Percentiles rank a stretch among this genome's conserved stretches.
Conservation (phyloP, 2,888 invertebrate species). For the Eumerus sabulonum region DNA sequence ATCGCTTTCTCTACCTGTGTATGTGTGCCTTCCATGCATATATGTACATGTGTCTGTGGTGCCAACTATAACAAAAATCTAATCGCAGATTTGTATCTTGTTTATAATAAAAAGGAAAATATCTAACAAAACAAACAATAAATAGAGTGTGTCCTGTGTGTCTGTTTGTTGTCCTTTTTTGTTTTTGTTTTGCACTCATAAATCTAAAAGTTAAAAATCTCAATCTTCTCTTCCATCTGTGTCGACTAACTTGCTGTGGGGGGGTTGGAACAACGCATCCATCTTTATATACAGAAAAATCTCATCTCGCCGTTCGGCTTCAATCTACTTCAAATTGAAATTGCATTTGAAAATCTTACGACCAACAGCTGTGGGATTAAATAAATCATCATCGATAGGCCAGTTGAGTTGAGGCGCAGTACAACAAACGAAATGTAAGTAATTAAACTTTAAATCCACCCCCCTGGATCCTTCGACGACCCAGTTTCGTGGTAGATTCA, state of each 20-base stretch:
- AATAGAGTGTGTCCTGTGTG: constrained; percentile 8
- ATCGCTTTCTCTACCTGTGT: background rate
- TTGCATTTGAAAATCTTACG: background rate
- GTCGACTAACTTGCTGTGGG: constrained; percentile 14
- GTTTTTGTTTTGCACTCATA: constrained; percentile 27
- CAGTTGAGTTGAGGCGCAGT: constrained; percentile 22
- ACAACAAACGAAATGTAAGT: constrained; percentile 46
- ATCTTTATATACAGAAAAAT: constrained; percentile 10
- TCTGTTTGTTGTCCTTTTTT: constrained; percentile 37
- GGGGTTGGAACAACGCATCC: background rate
- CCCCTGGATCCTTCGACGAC: background rate
- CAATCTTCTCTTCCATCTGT: constrained; percentile 5
- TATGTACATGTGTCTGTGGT: constrained; percentile 48
- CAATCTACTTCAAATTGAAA: too few relatives aligned
- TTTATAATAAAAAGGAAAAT: background rate
- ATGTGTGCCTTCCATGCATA: constrained; percentile 7
- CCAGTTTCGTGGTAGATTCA: background rate
- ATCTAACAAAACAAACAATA: constrained; percentile 9
- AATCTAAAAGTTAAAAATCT: too few relatives aligned
- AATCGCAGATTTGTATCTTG: constrained; percentile 33
- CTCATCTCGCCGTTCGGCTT: constrained; percentile 12
- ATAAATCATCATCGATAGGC: constrained; percentile 42
- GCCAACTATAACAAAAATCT: constrained; percentile 47
- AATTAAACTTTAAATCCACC: constrained; percentile 19
- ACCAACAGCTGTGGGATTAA: constrained; percentile 55